These are phyloP conservation scores for Diaprepes abbreviatus DNA, from an alignment of 2,888 invertebrate species.

Conservation along the genomic window DNA sequence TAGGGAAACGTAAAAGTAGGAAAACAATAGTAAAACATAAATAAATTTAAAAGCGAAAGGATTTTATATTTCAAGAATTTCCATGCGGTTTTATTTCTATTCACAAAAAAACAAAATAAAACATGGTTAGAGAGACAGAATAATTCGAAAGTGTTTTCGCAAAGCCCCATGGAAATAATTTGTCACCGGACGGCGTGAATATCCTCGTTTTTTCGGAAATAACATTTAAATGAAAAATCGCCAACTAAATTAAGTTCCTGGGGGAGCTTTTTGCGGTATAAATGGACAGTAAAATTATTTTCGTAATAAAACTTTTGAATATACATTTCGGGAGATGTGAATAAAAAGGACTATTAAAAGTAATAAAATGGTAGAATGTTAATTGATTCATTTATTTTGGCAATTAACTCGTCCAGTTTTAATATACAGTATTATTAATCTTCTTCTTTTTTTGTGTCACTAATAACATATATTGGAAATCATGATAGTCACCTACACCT, in stretches of 20 bases:
- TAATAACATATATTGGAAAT: too few relatives aligned
- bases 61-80: background rate
- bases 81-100: background rate
- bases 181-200: slow-evolving; percentile 33
- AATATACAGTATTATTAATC: too few relatives aligned
- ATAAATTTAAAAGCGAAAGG: too few relatives aligned
- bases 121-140: slow-evolving; percentile 18
- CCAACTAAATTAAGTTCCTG: slow-evolving; percentile 27
- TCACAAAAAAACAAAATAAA: slow-evolving; percentile 9
- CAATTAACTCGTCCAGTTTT: too few relatives aligned
- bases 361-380: background rate
- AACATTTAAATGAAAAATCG: slow-evolving; percentile 43
- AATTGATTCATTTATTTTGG: too few relatives aligned
- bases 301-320: slow-evolving; percentile 25
- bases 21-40: too few relatives aligned
- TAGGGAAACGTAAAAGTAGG: too few relatives aligned
- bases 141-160: slow-evolving; percentile 34
- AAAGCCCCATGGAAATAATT: slow-evolving; percentile 37
- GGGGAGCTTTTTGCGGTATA: slow-evolving; percentile 21
- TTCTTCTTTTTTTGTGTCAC: too few relatives aligned
- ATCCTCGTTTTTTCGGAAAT: slow-evolving; percentile 36
- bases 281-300: slow-evolving; percentile 31
- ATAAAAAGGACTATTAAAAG: background rate
- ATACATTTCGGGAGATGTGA: slow-evolving; percentile 19
- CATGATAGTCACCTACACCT: too few relatives aligned